phyloP scores from a whole-genome alignment of 1,140 invertebrate species.

The Phortica variegata region DNA sequence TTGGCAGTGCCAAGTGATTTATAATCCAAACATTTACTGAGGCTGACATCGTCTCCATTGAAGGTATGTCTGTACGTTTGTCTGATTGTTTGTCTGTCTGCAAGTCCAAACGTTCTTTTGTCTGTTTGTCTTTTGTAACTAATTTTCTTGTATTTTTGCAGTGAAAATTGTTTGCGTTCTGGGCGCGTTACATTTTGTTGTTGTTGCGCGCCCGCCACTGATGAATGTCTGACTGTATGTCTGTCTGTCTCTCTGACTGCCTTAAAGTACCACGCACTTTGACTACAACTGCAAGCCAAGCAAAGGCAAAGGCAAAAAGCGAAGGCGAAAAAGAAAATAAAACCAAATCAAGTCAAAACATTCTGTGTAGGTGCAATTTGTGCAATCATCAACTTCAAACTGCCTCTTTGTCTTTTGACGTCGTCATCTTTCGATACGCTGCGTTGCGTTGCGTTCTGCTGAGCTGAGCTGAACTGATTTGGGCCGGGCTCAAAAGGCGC shows the following conservation, averaged over 20 bases:
- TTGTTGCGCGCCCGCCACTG: background rate
- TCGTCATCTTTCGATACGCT: background rate
- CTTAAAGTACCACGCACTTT: constrained; percentile 48
- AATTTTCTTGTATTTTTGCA: constrained; percentile 49
- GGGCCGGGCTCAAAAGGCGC: background rate
- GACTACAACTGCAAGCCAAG: no score
- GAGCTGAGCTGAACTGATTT: no score
- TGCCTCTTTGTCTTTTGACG: background rate
- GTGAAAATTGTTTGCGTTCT: constrained; percentile 43
- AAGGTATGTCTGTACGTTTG: no score
- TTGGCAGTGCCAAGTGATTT: constrained; percentile 41
- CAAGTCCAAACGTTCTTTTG: no score
- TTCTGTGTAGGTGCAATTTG: constrained; percentile 51
- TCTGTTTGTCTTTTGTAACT: constrained; percentile 25
- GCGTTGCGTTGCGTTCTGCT: constrained; percentile 6
- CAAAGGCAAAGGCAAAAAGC: no score
- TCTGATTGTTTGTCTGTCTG: constrained; percentile 3
- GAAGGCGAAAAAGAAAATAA: no score
- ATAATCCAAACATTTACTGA: constrained; percentile 44
- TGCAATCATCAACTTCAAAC: constrained; percentile 37
- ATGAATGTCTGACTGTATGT: constrained; percentile 4
- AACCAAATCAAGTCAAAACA: no score
- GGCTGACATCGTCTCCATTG: constrained; percentile 16
- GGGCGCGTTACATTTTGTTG: background rate
- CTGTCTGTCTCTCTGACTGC: constrained; percentile 16